These are phyloP conservation scores for Porites cylindrica DNA, from an alignment of 92 coral and sea anemone species.

Conservation along the genomic window DNA sequence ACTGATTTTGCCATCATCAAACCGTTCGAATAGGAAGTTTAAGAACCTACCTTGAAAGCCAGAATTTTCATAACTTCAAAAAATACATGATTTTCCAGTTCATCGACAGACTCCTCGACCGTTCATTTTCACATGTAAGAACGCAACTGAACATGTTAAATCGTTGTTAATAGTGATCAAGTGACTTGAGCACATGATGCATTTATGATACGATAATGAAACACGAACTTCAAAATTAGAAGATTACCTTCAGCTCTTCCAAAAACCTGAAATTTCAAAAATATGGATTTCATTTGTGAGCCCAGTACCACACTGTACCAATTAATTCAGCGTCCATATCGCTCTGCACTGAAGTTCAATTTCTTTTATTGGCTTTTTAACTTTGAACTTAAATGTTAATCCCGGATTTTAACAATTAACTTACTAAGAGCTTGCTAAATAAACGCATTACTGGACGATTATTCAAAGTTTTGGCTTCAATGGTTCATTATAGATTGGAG, in stretches of 20 bases:
- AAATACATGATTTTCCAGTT: too few species aligned
- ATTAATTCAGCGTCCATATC: background rate
- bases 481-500: too few species aligned
- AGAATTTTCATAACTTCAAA: too few species aligned
- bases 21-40: too few species aligned
- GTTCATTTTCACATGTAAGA: background rate
- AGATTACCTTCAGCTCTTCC: background rate
- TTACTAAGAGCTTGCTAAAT: too few species aligned
- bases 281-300: background rate
- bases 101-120: too few species aligned
- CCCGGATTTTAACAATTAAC: too few species aligned
- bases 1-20: too few species aligned
- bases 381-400: background rate
- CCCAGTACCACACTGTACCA: background rate
- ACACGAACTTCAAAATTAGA: slow-evolving; percentile 32
- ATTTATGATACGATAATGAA: slow-evolving; percentile 38
- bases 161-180: background rate
- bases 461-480: too few species aligned
- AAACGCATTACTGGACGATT: too few species aligned
- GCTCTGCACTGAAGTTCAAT: background rate
- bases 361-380: background rate
- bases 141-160: background rate
- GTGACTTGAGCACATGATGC: background rate
- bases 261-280: background rate
- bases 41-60: too few species aligned